Evolutionary conservation across 2,113 vertebrate species (phyloP).

Genomic region (Pollimyrus isidori): DNA sequence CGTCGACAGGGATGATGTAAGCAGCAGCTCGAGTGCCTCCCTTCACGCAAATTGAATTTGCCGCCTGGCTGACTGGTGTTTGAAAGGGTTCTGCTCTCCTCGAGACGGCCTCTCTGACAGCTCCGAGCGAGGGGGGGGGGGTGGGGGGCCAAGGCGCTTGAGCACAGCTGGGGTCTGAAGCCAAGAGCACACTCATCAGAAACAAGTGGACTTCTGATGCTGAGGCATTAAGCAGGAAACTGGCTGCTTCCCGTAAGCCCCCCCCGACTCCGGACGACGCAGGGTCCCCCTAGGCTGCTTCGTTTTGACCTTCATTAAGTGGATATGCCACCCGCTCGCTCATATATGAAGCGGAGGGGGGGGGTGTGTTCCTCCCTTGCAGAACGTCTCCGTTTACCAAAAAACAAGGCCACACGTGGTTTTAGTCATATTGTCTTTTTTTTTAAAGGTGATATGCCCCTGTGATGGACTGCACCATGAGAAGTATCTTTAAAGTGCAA

Average conservation of each 20-base stretch:
- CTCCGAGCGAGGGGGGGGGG: background rate
- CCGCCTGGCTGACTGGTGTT: conserved; percentile 1
- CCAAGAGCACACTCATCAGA: background rate
- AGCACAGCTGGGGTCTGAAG: background rate
- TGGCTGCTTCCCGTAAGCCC: background rate
- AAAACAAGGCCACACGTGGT: background rate
- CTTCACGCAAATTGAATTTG: conserved; percentile 16
- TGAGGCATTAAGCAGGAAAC: background rate
- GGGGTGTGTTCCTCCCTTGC: background rate
- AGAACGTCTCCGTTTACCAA: background rate
- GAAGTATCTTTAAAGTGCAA: background rate
- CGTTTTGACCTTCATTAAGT: background rate
- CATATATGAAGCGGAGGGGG: background rate
- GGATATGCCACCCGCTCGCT: background rate
- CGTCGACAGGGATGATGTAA: background rate
- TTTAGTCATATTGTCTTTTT: background rate
- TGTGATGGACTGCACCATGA: background rate
- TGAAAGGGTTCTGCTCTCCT: conserved; percentile 11
- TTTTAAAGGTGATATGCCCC: background rate
- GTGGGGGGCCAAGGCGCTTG: background rate
- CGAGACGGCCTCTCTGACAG: background rate
- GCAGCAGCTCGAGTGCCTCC: background rate
- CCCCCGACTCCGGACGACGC: no score
- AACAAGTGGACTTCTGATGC: background rate
- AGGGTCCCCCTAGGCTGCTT: background rate